A percentile compares a stretch with the other conserved stretches of the same genome.
Evolutionary conservation across 1,140 invertebrate species (phyloP).

Genomic region (Drosophila ogumai): DNA sequence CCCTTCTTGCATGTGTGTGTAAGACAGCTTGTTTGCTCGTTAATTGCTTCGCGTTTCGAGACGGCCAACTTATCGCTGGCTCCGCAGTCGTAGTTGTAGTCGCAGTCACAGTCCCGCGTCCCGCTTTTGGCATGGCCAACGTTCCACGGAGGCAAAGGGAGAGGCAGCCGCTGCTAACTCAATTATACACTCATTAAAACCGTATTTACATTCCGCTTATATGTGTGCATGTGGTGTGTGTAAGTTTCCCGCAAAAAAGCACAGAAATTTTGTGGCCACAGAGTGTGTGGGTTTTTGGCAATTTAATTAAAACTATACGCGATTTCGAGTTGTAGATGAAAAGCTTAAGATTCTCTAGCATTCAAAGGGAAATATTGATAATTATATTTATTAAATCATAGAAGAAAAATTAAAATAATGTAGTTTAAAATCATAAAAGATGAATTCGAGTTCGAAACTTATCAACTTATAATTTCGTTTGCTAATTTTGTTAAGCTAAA

Average conservation of each 20-base stretch:
- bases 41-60: conserved; percentile 55
- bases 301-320: conserved; percentile 52
- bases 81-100: conserved; percentile 7
- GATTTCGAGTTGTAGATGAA: conserved; percentile 7
- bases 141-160: not conserved
- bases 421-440: too few species aligned
- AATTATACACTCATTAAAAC: conserved; percentile 66
- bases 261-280: conserved; percentile 57
- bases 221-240: conserved; percentile 3
- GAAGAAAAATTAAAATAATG: not conserved
- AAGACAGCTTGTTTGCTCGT: conserved; percentile 52
- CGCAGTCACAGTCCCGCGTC: conserved; percentile 5
- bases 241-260: conserved; percentile 30
- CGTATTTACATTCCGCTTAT: conserved; percentile 46
- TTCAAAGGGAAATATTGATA: not conserved
- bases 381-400: not conserved
- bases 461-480: too few species aligned
- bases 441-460: too few species aligned
- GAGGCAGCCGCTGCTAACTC: conserved; percentile 41
- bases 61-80: conserved; percentile 42
- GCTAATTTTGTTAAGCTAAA: too few species aligned
- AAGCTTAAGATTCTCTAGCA: not conserved
- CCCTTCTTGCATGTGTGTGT: conserved; percentile 5
- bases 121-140: conserved; percentile 3
- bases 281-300: conserved; percentile 49